Conservation (phyloP, 1,140 invertebrate species). For the Papilio helenus region DNA sequence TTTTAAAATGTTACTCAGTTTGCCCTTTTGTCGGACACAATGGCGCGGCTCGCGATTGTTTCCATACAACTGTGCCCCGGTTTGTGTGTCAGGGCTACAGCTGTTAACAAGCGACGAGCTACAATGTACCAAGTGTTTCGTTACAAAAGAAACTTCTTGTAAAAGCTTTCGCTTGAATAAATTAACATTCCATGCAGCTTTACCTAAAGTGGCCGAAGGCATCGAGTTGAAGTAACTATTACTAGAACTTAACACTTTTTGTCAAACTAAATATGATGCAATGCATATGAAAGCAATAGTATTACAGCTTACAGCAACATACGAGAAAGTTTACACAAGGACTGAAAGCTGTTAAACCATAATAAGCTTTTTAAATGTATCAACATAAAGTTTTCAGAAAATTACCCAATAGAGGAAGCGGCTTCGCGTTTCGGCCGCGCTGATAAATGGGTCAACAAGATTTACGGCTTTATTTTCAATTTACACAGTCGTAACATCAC, state of each 20-base stretch:
- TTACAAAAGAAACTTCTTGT: slow-evolving; percentile 16
- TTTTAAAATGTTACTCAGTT: slow-evolving; percentile 4
- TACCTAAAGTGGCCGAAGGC: not conserved
- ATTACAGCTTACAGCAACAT: too few species aligned
- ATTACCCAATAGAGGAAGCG: not conserved
- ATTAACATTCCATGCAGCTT: slow-evolving; percentile 1
- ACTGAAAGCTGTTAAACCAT: not conserved
- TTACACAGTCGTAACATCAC: slow-evolving; percentile 14
- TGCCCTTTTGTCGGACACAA: slow-evolving; percentile 8
- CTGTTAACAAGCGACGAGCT: slow-evolving; percentile 3
- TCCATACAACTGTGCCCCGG: not conserved
- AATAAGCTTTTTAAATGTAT: slow-evolving; percentile 17
- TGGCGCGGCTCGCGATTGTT: not conserved
- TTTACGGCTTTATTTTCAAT: slow-evolving; percentile 29
- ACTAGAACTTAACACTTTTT: too few species aligned
- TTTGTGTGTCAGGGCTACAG: slow-evolving; percentile 19
- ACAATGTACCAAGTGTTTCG: not conserved
- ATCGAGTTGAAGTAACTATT: too few species aligned
- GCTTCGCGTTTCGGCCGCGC: not conserved
- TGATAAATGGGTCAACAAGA: slow-evolving; percentile 23
- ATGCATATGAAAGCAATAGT: too few species aligned
- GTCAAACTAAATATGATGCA: too few species aligned
- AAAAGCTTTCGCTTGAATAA: slow-evolving; percentile 16
- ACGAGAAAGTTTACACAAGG: not conserved
- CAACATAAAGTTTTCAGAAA: not conserved